Evolutionary conservation across 2,888 invertebrate genomes (phyloP).

Genomic region (Antheraea yamamai): DNA sequence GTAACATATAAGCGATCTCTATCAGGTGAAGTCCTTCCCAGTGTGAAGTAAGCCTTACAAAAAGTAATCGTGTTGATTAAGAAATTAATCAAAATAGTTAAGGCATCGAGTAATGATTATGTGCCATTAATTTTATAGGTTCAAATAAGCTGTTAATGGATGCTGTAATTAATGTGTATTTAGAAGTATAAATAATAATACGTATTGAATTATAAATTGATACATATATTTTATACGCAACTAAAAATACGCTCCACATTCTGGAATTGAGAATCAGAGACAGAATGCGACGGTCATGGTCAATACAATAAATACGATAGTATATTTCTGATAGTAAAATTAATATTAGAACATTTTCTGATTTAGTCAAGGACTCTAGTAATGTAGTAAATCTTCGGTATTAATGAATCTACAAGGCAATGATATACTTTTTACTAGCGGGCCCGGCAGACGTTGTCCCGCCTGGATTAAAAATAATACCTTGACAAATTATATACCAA

Average conservation of each 20-base stretch:
- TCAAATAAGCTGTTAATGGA: conserved; percentile 39
- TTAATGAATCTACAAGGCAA: too few relatives aligned
- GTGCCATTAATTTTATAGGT: conserved; percentile 45
- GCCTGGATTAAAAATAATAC: too few relatives aligned
- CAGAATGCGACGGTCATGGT: background rate
- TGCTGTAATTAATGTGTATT: conserved; percentile 30
- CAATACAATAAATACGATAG: background rate
- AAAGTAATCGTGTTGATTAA: conserved; percentile 31
- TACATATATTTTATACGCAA: background rate
- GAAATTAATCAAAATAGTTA: conserved; percentile 43
- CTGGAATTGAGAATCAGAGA: background rate
- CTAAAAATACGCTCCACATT: background rate
- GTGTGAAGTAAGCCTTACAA: conserved; percentile 7
- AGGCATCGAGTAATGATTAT: conserved; percentile 38
- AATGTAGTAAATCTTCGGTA: too few relatives aligned
- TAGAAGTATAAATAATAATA: too few relatives aligned
- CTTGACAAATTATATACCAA: too few relatives aligned
- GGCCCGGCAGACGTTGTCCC: too few relatives aligned
- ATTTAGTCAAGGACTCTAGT: too few relatives aligned
- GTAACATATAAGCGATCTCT: background rate
- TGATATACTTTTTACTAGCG: too few relatives aligned
- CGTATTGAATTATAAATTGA: too few relatives aligned
- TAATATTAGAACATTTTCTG: too few relatives aligned
- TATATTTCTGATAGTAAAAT: background rate
- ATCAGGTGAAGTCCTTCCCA: background rate